A percentile compares a stretch with the other conserved stretches of the same genome.
Evolutionary conservation across 2,113 vertebrate genomes (phyloP).

Genomic region (Hemiscyllium ocellatum): DNA sequence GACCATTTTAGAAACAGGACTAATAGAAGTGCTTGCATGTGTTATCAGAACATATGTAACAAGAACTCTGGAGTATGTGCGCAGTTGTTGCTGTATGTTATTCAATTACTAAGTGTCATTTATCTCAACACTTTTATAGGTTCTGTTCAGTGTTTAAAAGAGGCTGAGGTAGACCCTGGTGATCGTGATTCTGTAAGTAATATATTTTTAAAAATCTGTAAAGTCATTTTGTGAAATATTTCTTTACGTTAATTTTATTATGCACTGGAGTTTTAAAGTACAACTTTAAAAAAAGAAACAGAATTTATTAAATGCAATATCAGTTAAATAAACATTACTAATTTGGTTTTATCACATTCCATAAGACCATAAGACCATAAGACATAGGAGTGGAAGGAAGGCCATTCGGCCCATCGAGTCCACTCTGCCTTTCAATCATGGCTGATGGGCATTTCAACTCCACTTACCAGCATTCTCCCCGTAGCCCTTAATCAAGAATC

Average conservation of each 20-base stretch:
- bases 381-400: no score
- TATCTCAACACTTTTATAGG: not conserved
- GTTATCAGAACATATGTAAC: not conserved
- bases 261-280: not conserved
- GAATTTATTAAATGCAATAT: not conserved
- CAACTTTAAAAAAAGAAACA: not conserved
- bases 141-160: conserved; percentile 32
- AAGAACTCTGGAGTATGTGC: not conserved
- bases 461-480: no score
- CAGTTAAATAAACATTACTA: not conserved
- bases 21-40: not conserved
- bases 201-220: not conserved
- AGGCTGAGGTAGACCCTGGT: conserved; percentile 20
- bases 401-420: no score
- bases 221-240: not conserved
- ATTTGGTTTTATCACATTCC: not conserved
- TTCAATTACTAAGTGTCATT: not conserved
- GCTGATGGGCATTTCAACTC: no score
- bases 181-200: conserved; percentile 22
- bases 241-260: not conserved
- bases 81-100: no score
- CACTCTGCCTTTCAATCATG: no score
- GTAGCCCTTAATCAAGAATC: no score
- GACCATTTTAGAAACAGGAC: not conserved
- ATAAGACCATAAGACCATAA: no score